Conservation (phyloP, 1,140 invertebrate genomes). For the Campoletis sonorensis region DNA sequence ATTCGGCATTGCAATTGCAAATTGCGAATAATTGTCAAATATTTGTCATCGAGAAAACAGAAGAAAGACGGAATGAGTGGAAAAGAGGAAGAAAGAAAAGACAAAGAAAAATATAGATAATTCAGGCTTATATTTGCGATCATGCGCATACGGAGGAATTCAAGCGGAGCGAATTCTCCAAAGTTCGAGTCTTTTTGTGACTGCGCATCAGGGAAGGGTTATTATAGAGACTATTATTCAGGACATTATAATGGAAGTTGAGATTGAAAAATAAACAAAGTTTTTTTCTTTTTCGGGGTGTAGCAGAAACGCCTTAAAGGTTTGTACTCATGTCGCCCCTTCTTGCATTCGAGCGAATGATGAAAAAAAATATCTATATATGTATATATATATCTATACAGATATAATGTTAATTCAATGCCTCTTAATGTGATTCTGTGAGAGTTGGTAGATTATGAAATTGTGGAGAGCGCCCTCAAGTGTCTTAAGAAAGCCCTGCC, state of each 20-base stretch:
- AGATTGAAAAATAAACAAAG: not conserved
- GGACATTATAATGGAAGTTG: conserved; percentile 20
- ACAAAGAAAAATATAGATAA: too few species aligned
- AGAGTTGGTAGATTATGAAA: conserved; percentile 75
- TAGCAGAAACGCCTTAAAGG: not conserved
- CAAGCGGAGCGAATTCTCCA: not conserved
- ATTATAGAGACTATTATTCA: not conserved
- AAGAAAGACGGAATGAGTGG: not conserved
- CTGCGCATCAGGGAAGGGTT: conserved; percentile 17
- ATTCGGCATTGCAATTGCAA: conserved; percentile 25
- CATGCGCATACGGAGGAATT: conserved; percentile 5
- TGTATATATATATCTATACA: not conserved
- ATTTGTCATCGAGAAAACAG: not conserved
- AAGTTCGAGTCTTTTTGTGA: not conserved
- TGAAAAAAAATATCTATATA: not conserved
- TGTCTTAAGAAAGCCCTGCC: conserved; percentile 76
- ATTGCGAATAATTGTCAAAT: not conserved
- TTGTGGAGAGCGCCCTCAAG: conserved; percentile 76
- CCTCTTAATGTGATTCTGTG: conserved; percentile 73
- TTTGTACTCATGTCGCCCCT: conserved; percentile 1
- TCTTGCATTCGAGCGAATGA: not conserved
- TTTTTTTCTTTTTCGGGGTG: not conserved
- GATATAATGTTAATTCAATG: conserved; percentile 61
- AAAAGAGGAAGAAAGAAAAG: too few species aligned
- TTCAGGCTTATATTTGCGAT: too few species aligned